These are phyloP conservation scores for Danaus melanippus DNA, from an alignment of 1,140 invertebrate genomes.

Conservation along the genomic window DNA sequence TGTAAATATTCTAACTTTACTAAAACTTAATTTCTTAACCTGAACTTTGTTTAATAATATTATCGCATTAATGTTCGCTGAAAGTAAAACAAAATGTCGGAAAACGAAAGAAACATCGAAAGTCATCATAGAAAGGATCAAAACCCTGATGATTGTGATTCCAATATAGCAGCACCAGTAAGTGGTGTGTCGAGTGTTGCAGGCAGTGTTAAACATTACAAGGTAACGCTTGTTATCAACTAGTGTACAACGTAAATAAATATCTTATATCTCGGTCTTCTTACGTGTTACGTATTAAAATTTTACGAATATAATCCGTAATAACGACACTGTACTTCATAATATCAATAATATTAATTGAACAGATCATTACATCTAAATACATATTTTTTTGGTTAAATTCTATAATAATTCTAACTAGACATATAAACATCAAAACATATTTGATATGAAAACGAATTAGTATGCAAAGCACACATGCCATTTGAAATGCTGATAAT, in stretches of 20 bases:
- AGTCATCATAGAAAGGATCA: conserved; percentile 43
- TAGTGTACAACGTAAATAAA: not conserved
- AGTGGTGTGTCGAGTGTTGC: conserved; percentile 46
- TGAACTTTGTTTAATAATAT: conserved; percentile 20
- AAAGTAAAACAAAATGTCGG: conserved; percentile 49
- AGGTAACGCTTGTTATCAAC: conserved; percentile 30
- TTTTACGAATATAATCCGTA: too few species aligned
- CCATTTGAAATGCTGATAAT: too few species aligned
- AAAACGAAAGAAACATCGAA: conserved; percentile 51
- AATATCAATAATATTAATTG: too few species aligned
- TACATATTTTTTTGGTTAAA: too few species aligned
- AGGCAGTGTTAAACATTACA: conserved; percentile 48
- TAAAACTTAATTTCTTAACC: conserved; percentile 13
- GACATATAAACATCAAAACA: too few species aligned
- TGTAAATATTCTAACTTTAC: conserved; percentile 7
- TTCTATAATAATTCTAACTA: too few species aligned
- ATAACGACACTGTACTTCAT: too few species aligned
- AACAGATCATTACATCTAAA: too few species aligned
- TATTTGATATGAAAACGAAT: too few species aligned
- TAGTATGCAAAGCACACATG: too few species aligned
- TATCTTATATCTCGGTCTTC: not conserved
- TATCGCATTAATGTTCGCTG: conserved; percentile 52
- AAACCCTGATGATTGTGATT: conserved; percentile 34
- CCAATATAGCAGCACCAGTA: conserved; percentile 47
- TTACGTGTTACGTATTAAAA: not conserved